Evolutionary conservation across 53 echinoderm and acorn worm genomes (phyloP), one percentile per base, ranked within the genome.

Genomic region (Luidia sarsii): DNA sequence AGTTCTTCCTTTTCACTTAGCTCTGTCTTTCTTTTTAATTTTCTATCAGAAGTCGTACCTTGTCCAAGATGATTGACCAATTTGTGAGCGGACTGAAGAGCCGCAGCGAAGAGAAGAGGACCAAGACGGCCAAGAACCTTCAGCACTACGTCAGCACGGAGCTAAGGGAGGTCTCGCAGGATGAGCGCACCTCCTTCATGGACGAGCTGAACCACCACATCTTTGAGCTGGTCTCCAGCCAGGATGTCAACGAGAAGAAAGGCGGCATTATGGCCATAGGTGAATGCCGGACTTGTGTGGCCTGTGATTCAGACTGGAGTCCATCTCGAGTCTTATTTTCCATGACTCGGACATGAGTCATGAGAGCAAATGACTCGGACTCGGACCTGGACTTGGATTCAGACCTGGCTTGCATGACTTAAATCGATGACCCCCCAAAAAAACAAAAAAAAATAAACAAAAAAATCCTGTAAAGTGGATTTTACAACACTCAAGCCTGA

Each of bases 101-200:
- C 53, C 92, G 95, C 45, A 94, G 90, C 34, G 95, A 95, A 65
- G 95, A 95, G 43, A 84, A 85, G 15, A 82, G 95, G 64, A 92
- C 90, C 23, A 92, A 81, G 68, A 83, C 92, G 29, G 95, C 95
- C 20, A 90, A 90, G 63, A 83, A 87, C 39, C 92, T 95, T 32
- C 95, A 95, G 86, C 95, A 95, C 73, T 95, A 95, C 83, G 95
- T 95, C 48, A 95, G 90, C 62, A 95, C 95, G 18, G 95, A 95
- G 73, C 88, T 95, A 63, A 74, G 95, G 50, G 95, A 95, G 72
- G 92, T 95, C 13, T 95, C 95, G 7, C 92, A 89, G 64, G 95
- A 95, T 54, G 95, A 95, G 85, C 66, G 92, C 57, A 92, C 90
- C 15, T 90, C 95, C 11, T 95, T 95, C 55, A 92, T 95, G 95